phyloP scores from a whole-genome alignment of 2,888 invertebrate genomes.

The Drosophila imparisetae region DNA sequence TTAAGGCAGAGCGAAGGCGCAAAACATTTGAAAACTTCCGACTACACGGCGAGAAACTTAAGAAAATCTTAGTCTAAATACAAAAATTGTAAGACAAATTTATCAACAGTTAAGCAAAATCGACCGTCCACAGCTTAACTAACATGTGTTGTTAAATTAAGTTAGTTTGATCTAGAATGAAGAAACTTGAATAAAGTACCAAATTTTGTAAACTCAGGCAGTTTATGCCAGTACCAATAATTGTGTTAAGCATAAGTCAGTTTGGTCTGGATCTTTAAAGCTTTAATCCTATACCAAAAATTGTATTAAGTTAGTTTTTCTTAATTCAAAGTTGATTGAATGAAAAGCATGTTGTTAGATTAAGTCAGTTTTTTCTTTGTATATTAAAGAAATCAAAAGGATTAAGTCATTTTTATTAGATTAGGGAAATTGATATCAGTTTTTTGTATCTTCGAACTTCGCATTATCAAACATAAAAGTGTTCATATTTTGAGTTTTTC shows the following conservation, averaged over 20 bases:
- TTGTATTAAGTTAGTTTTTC: background rate
- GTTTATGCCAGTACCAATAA: background rate
- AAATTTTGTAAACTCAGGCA: background rate
- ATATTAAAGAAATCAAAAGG: background rate
- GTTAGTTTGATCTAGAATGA: background rate
- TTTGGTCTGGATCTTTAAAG: background rate
- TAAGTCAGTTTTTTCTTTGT: background rate
- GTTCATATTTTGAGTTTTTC: background rate
- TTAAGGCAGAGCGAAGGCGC: conserved; percentile 8
- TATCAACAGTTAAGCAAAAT: background rate
- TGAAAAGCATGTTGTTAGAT: background rate
- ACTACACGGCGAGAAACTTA: background rate
- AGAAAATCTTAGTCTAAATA: background rate
- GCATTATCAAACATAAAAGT: background rate
- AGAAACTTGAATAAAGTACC: background rate
- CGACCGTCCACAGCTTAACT: background rate
- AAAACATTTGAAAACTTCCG: conserved; percentile 39
- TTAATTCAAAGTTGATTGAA: background rate
- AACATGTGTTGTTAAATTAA: background rate
- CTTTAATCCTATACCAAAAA: background rate
- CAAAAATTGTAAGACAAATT: background rate
- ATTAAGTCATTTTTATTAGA: background rate
- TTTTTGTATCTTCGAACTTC: background rate
- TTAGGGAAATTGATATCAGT: background rate
- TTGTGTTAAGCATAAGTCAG: background rate